These are phyloP conservation scores for Notolabrus celidotus DNA, from an alignment of 2,797 vertebrate genomes.

Conservation along the genomic window DNA sequence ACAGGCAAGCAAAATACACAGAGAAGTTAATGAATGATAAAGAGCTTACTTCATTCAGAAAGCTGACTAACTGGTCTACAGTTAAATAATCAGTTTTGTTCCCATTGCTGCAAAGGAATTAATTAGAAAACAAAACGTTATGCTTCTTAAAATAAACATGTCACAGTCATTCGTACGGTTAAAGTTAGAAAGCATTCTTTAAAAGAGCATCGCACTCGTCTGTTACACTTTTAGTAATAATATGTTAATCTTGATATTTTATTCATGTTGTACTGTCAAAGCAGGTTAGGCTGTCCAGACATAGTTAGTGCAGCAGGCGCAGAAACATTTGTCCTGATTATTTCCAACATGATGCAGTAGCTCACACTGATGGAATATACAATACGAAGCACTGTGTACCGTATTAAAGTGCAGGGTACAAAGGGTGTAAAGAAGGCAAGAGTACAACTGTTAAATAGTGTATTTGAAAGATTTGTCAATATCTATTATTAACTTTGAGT, in stretches of 20 bases:
- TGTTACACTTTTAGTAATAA: constrained; percentile 62
- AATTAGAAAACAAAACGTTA: constrained; percentile 89
- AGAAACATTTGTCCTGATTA: constrained; percentile 70
- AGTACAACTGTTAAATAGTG: background rate
- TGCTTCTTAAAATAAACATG: constrained; percentile 70
- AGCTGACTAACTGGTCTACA: constrained; percentile 99
- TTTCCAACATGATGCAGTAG: constrained; percentile 49
- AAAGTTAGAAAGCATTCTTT: constrained; percentile 63
- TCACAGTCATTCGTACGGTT: constrained; percentile 69
- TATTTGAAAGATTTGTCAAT: background rate
- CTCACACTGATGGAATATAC: constrained; percentile 34
- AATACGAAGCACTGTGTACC: constrained; percentile 5
- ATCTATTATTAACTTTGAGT: constrained; percentile 5
- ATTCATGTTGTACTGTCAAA: constrained; percentile 88
- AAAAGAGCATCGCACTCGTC: constrained; percentile 39
- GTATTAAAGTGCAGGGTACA: constrained; percentile 12
- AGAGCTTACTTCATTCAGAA: constrained; percentile 99
- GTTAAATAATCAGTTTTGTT: constrained; percentile 99
- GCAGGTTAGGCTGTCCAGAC: constrained; percentile 89
- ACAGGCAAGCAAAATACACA: constrained; percentile 88
- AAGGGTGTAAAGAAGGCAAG: background rate
- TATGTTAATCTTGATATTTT: constrained; percentile 55
- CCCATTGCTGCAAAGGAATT: constrained; percentile 99
- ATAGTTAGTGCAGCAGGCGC: constrained; percentile 92
- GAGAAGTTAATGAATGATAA: constrained; percentile 98